Conservation (phyloP, 2,113 vertebrate genomes). For the Laticauda laticaudata region DNA sequence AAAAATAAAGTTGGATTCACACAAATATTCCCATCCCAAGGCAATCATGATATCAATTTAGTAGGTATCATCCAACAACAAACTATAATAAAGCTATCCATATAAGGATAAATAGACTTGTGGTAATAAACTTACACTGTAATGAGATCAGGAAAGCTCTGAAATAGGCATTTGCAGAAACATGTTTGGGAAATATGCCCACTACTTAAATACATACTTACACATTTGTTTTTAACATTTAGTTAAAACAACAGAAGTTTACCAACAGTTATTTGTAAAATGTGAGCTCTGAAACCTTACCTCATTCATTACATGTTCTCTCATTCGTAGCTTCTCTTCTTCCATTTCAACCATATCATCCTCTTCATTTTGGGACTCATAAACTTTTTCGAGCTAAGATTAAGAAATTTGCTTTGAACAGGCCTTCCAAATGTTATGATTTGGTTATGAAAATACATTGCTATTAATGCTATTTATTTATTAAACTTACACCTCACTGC, state of each 20-base stretch:
- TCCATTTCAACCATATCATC: slow-evolving; percentile 99
- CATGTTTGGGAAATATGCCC: background rate
- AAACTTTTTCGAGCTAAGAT: slow-evolving; percentile 92
- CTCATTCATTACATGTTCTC: slow-evolving; percentile 98
- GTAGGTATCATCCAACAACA: background rate
- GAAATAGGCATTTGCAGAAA: background rate
- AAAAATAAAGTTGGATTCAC: background rate
- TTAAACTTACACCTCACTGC: background rate
- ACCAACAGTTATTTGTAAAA: background rate
- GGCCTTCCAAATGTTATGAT: background rate
- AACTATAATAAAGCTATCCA: background rate
- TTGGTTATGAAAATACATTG: background rate
- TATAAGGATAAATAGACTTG: background rate
- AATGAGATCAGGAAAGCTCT: background rate
- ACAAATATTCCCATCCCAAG: background rate
- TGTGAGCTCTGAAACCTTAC: slow-evolving; percentile 60
- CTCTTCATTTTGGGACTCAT: slow-evolving; percentile 93
- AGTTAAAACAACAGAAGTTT: background rate
- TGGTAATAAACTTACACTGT: background rate
- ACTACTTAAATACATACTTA: background rate
- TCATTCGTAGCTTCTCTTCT: slow-evolving; percentile 94
- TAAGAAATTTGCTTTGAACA: background rate
- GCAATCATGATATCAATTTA: no score
- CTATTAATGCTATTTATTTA: background rate
- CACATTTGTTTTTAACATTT: background rate